Percentiles rank a stretch among this genome's conserved stretches.
Conservation (phyloP, 2,797 vertebrate genomes). For the Hoplostethus mediterraneus region DNA sequence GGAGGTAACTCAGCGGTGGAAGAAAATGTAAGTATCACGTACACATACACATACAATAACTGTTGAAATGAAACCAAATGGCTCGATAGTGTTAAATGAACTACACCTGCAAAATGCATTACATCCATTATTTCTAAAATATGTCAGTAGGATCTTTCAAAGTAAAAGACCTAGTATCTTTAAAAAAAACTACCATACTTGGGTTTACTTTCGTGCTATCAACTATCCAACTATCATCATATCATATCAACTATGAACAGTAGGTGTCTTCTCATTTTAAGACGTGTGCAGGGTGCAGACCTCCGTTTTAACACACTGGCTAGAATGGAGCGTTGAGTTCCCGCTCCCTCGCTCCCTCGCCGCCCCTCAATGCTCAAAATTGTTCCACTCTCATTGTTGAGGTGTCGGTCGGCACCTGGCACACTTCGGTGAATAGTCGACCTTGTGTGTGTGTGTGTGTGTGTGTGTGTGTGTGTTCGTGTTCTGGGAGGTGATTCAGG, state of each 20-base stretch:
- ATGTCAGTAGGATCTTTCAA: too few relatives aligned
- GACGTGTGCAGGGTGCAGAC: constrained; percentile 17
- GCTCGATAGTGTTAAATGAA: too few relatives aligned
- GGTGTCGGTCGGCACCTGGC: constrained; percentile 73
- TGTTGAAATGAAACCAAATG: neutral
- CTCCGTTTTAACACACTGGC: neutral
- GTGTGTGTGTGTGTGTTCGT: constrained; percentile 66
- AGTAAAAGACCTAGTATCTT: neutral
- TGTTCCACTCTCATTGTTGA: constrained; percentile 70
- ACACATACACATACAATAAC: neutral
- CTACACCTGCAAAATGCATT: too few relatives aligned
- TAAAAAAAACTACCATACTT: neutral
- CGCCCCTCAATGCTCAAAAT: constrained; percentile 55
- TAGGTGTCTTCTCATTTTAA: neutral
- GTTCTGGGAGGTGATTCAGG: constrained; percentile 61
- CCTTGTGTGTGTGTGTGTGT: constrained; percentile 65
- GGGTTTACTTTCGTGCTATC: neutral
- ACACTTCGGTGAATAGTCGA: constrained; percentile 59
- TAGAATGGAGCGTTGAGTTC: constrained; percentile 11
- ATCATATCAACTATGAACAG: neutral
- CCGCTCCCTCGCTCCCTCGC: neutral
- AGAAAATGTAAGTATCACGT: constrained; percentile 72
- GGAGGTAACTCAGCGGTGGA: constrained; percentile 44
- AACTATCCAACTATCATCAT: neutral
- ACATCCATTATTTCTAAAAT: too few relatives aligned